Conservation (phyloP, 2,797 vertebrate species). For the Labeo calbasu region DNA sequence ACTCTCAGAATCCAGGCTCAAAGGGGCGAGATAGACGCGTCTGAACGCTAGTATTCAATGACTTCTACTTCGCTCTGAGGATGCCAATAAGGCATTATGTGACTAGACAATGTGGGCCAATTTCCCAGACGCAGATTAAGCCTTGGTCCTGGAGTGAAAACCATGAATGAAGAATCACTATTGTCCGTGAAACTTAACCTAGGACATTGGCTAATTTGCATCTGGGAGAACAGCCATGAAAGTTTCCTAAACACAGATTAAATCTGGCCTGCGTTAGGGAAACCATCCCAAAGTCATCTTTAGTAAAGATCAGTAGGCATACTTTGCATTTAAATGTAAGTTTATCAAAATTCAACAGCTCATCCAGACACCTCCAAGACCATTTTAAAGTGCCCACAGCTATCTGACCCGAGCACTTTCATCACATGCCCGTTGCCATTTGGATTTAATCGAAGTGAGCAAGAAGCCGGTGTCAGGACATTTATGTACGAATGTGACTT, state of each 20-base stretch:
- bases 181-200: constrained; percentile 24
- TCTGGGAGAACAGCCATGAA: constrained; percentile 20
- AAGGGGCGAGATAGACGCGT: neutral
- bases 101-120: constrained; percentile 14
- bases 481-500: constrained; percentile 28
- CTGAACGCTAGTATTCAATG: constrained; percentile 15
- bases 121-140: constrained; percentile 41
- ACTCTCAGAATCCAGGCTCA: constrained; percentile 14
- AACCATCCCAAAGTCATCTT: constrained; percentile 32
- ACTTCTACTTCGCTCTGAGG: neutral
- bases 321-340: constrained; percentile 17
- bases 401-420: constrained; percentile 42
- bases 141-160: constrained; percentile 1
- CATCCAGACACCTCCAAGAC: constrained; percentile 7
- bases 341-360: constrained; percentile 47
- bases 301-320: neutral
- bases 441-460: constrained; percentile 41
- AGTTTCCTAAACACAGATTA: constrained; percentile 31
- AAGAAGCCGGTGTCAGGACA: constrained; percentile 28
- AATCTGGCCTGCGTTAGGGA: neutral
- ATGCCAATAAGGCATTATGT: constrained; percentile 29
- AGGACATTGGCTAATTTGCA: constrained; percentile 29
- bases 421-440: constrained; percentile 17
- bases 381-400: constrained; percentile 33
- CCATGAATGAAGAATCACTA: constrained; percentile 25